Base-by-base conservation (phyloP, 2,797 vertebrate genomes). In the Eremophila alpestris region DNA sequence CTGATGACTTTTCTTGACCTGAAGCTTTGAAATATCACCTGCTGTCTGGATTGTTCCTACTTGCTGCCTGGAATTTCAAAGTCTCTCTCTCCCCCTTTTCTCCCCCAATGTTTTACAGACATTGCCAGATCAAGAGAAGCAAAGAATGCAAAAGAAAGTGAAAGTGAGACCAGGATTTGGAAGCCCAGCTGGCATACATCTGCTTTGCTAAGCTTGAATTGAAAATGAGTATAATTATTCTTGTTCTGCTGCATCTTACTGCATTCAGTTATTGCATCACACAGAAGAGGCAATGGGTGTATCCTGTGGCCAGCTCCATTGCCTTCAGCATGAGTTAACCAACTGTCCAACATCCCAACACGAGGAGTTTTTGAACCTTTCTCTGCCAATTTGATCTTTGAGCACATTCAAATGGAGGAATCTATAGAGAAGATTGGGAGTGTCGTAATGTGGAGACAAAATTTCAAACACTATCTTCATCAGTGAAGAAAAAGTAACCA, bases 11-110 rank as follows among this genome's bases (percentile, higher is more conserved):
- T 77, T 93, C 83, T 83, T 95, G 95, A 96, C 93, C 95, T 71
- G 64, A 79, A 89, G 81, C 93, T 97, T 96, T 96, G 87, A 97
- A 97, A 95, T 85, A 97, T 94, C 91, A 91, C 91, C 93, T 96
- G 84, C 95, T 96, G 82, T 81, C 91, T 96, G 68, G 56, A 94
- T 96, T 94, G 68, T 75, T 97, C 71, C 68, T 93, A 38, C 54
- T 82, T 58, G 64, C 84, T 91, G 55, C 86, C 76, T 94, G 75
- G 64, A 68, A 69, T 96, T 97, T 94, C 93, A 96, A 94, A 94
- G 93, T 63, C 40, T 75, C 36, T 81, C 55, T 58, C 43, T 76
- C 58, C 65, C 8, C 7, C 36, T 74, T 87, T 68, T 60, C 1
- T 1, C 7, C 84, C 46, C 4, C 27, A 76, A 70, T 70, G 68